Evolutionary conservation across 2,113 vertebrate genomes (phyloP), one percentile per base, ranked within the genome.

Genomic region (Anoura caudifer): DNA sequence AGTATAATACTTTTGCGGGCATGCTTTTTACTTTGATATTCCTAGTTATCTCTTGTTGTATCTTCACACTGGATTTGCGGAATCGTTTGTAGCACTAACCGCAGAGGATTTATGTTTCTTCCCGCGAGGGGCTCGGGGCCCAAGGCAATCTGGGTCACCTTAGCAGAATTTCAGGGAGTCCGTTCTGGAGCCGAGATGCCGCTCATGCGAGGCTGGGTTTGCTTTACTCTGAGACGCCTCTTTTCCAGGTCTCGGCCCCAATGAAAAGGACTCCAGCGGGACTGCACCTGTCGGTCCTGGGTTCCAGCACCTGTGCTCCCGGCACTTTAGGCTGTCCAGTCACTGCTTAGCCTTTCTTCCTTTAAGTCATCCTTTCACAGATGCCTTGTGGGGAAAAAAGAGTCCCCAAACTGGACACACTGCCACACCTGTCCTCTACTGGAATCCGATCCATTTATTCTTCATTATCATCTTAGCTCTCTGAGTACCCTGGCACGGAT

Each of bases 391-490:
- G 7, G 2, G 69, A 17, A n/a, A n/a, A 54, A 54, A 36, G 17
- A 67, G 8, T 16, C 5, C 16, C 43, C 41, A 84, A 11, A 10
- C 12, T 50, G 12, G 9, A 54, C 8, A 28, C 2, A 54, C 0
- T 0, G 50, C 5, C n/a, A 3, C 15, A 5, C 17, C 3, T 83
- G 6, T 36, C 2, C 28, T 31, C 2, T n/a, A 28, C 11, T 61
- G 28, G 16, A 41, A 41, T 79, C 56, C 67, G 31, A 28, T 6
- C 3, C 41, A 69, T n/a, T 91, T 70, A 56, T 47, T 36, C 6
- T 67, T 90, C 20, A 9, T 73, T 38, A 38, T 61, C 33, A 56
- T 50, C 3, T 41, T 43, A 83, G 92, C 4, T 43, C 19, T 56
- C 15, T 33, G 22, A 79, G 20, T 31, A 52, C 16, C 3, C 5